Base-by-base conservation (phyloP, 2,113 vertebrate genomes). In the Vidua macroura region DNA sequence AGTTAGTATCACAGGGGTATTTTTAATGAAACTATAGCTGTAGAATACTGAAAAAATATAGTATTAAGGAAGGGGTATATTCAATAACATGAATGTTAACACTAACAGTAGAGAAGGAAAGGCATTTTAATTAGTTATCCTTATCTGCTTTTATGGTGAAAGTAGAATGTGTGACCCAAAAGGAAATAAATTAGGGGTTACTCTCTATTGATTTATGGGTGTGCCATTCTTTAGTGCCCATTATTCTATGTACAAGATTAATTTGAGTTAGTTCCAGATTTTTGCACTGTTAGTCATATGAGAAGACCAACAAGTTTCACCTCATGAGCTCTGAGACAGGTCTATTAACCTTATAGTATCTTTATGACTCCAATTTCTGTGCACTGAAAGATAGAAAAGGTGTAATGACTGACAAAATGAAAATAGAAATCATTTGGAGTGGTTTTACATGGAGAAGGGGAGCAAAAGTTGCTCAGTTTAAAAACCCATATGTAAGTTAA, bases 61-160 rank as follows among this genome's bases (percentile, higher is more conserved):
- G 25, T 83, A 85, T 83, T 91, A 58, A 88, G 70, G 87, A 95
- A 88, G 58, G 43, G 22, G 15, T 75, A 19, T 95, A 70, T 85
- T 90, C 80, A 53, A 59, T 48, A 64, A 27, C 84, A 75, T 68
- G 83, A 93, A 80, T 77, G 41, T 89, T 91, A 92, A 70, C 24
- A 87, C 58, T 75, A 64, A 74, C 24, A 62, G 15, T 33, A 59
- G 60, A 77, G 63, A 78, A 74, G 30, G 21, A 77, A 88, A 84
- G 56, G 69, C 64, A 72, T 92, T 92, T 97, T 96, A 88, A 77
- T 95, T 97, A 78, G 79, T 88, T 80, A 88, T 64, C 69, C 83
- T 93, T 77, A 31, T 92, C 79, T 94, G 30, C 69, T 86, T 93
- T 85, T 59, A 80, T 39, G 62, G 11, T 70, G 13, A 31, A 73